Base-by-base conservation (phyloP, 2,888 invertebrate genomes). In the Epinotia ramella region DNA sequence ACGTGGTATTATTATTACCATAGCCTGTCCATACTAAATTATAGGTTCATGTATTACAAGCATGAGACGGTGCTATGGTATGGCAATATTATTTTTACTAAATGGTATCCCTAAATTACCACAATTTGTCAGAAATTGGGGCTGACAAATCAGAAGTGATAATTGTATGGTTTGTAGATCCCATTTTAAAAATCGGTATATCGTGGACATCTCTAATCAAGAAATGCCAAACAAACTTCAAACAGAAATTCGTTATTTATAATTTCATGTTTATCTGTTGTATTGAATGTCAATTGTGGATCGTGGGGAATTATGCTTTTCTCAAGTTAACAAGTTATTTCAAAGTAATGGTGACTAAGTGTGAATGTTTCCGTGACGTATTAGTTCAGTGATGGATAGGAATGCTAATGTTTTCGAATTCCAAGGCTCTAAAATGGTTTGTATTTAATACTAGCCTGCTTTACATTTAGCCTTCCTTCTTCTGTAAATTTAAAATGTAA, bases 321-420 rank as follows among this genome's bases (percentile, higher is more conserved):
- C 28, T 53, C 11, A 53, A 18, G 6, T 46, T 20, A 44, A n/a
- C 11, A 66, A 28, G 6, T 65, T 49, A 28, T 49, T 24, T 7
- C 13, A 62, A 62, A 28, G 24, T 49, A 18, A 11, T 33, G 12
- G 1, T 6, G 57, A 20, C 24, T 7, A 56, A 67, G 33, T 40
- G 44, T 44, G 16, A 44, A 24, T 44, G 20, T 44, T n/a, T 13
- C 44, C 12, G n/a, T 18, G 57, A 28, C 24, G 24, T 28, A 28
- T 9, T 3, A 13, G 16, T n/a, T 18, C 59, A 53, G 59, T 40
- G 24, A 75, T 75, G 70, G 70, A 74, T 16, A 65, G 59, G 11
- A 74, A 60, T 66, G 40, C n/a, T 13, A 75, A 60, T 59, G 75
- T 75, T 65, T 75, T 71, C n/a, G 53, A 60, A 18, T 75, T 75